phyloP scores from a whole-genome alignment of 2,888 invertebrate species.

The Lepidocyrtoides sp. region DNA sequence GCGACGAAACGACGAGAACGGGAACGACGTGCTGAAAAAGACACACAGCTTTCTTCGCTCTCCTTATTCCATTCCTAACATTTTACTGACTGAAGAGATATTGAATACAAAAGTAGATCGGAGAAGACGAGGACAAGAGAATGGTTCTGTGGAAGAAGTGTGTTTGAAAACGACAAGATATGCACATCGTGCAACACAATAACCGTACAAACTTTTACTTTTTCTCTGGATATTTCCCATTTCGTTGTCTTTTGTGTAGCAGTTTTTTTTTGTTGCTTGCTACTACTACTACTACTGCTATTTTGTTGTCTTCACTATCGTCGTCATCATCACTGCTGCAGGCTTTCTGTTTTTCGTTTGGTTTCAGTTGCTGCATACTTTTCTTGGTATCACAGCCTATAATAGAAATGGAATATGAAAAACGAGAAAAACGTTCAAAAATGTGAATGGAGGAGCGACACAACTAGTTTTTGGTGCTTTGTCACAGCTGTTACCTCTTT shows the following conservation, averaged over 20 bases:
- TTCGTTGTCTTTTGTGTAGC: slow-evolving; percentile 20
- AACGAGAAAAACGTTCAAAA: background rate
- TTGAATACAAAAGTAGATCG: slow-evolving; percentile 52
- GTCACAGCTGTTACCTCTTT: slow-evolving; percentile 76
- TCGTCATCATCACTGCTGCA: background rate
- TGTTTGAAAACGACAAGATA: slow-evolving; percentile 35
- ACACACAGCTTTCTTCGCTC: slow-evolving; percentile 30
- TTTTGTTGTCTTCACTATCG: too few species aligned
- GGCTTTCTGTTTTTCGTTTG: slow-evolving; percentile 9
- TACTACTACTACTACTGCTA: background rate
- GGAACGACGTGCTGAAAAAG: slow-evolving; percentile 48
- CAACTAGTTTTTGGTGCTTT: slow-evolving; percentile 58
- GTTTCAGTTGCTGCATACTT: background rate
- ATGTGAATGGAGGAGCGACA: slow-evolving; percentile 12
- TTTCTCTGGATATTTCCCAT: slow-evolving; percentile 7
- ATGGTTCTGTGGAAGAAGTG: background rate
- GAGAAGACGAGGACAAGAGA: too few species aligned
- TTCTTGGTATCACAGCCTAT: background rate
- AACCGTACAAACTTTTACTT: slow-evolving; percentile 5
- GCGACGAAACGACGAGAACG: slow-evolving; percentile 57
- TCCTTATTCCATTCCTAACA: background rate
- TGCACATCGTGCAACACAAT: background rate
- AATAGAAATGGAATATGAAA: background rate
- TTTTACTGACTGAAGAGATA: background rate
- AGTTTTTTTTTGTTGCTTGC: slow-evolving; percentile 1